These are phyloP conservation scores for Tachyglossus aculeatus DNA, from an alignment of 2,797 vertebrate species.

Conservation along the genomic window DNA sequence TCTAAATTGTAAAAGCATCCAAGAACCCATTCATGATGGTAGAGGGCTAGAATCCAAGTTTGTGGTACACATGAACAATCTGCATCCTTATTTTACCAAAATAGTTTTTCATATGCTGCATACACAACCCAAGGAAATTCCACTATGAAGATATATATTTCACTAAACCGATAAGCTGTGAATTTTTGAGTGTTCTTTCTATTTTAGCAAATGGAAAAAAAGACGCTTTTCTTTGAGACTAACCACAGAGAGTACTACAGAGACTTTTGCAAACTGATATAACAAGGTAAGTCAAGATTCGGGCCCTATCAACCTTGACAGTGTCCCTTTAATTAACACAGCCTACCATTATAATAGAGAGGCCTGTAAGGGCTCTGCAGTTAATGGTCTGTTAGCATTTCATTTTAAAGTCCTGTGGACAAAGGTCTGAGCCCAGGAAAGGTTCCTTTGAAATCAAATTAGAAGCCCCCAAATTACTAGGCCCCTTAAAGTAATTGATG, in stretches of 20 bases:
- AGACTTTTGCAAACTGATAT: slow-evolving; percentile 41
- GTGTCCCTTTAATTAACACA: slow-evolving; percentile 52
- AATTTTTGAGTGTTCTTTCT: slow-evolving; percentile 10
- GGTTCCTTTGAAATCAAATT: slow-evolving; percentile 49
- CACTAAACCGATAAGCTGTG: too few species aligned
- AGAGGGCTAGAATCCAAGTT: too few species aligned
- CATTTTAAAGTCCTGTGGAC: slow-evolving; percentile 45
- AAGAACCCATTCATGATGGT: too few species aligned
- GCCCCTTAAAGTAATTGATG: slow-evolving; percentile 26
- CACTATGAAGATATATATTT: too few species aligned
- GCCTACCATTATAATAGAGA: slow-evolving; percentile 29
- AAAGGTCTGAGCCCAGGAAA: slow-evolving; percentile 41
- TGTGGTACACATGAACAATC: too few species aligned
- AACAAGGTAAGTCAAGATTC: slow-evolving; percentile 42
- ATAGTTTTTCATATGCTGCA: too few species aligned
- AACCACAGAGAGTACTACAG: slow-evolving; percentile 22
- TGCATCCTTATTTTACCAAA: too few species aligned
- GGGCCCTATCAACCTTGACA: slow-evolving; percentile 39
- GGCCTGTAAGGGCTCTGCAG: slow-evolving; percentile 24
- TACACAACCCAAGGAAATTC: too few species aligned
- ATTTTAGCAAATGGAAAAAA: not conserved
- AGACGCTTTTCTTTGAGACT: slow-evolving; percentile 41
- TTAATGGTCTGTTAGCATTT: slow-evolving; percentile 63
- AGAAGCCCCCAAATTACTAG: slow-evolving; percentile 37
- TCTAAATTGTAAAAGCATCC: too few species aligned